Conservation (phyloP, 2,797 vertebrate species). For the Sebastes minor region DNA sequence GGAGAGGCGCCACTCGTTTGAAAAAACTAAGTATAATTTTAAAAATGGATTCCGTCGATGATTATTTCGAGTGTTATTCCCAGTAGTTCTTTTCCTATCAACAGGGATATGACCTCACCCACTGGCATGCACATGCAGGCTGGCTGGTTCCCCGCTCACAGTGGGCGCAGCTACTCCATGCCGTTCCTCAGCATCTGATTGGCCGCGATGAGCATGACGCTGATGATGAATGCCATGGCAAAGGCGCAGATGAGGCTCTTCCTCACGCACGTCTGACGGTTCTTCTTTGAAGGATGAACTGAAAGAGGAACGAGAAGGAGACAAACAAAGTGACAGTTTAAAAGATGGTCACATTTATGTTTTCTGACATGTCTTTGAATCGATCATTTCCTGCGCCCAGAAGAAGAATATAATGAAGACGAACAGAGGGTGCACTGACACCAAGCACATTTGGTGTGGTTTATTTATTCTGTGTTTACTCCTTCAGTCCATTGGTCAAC, state of each 20-base stretch:
- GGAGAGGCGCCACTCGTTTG: slow-evolving; percentile 23
- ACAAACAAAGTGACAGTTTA: background rate
- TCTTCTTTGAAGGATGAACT: slow-evolving; percentile 87
- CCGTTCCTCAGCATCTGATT: slow-evolving; percentile 99
- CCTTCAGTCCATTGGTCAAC: background rate
- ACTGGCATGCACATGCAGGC: slow-evolving; percentile 88
- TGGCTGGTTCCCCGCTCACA: slow-evolving; percentile 73
- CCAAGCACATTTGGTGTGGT: background rate
- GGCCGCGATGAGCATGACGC: slow-evolving; percentile 98
- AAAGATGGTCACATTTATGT: background rate
- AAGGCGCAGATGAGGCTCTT: slow-evolving; percentile 99
- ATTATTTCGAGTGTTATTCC: slow-evolving; percentile 27
- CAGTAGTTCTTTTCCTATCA: slow-evolving; percentile 50
- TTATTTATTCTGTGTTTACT: background rate
- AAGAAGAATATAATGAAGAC: slow-evolving; percentile 10
- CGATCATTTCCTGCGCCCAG: background rate
- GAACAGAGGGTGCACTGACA: background rate
- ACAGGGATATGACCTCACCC: slow-evolving; percentile 80
- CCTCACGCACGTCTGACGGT: slow-evolving; percentile 94
- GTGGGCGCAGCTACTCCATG: slow-evolving; percentile 92
- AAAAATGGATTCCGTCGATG: slow-evolving; percentile 41
- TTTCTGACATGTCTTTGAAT: background rate
- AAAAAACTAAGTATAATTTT: slow-evolving; percentile 8
- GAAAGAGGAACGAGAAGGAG: slow-evolving; percentile 19
- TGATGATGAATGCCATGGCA: slow-evolving; percentile 99